Evolutionary conservation across 2,888 invertebrate species (phyloP).

Genomic region (Adelognathus sp.): DNA sequence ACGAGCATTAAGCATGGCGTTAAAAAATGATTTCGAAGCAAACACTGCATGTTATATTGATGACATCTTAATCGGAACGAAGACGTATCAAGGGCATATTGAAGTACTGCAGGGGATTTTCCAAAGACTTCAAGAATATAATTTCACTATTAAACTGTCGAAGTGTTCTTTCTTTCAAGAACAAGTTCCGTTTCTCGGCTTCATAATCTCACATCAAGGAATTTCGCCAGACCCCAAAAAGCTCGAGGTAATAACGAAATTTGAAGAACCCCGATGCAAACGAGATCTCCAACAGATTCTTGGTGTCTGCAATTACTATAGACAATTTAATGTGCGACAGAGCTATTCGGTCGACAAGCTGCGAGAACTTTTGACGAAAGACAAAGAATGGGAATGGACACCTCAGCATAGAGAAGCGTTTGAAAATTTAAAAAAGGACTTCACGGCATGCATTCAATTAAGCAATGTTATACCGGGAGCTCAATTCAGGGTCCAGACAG

Average conservation of each 20-base stretch:
- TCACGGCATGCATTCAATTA: conserved; percentile 41
- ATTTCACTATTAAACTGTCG: conserved; percentile 64
- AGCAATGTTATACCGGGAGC: conserved; percentile 34
- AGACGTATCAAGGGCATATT: conserved; percentile 58
- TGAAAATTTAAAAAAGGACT: conserved; percentile 1
- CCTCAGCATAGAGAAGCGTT: neutral
- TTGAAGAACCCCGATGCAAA: conserved; percentile 61
- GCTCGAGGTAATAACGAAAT: conserved; percentile 61
- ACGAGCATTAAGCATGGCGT: conserved; percentile 46
- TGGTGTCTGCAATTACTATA: conserved; percentile 36
- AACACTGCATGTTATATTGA: conserved; percentile 3
- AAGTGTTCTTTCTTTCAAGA: conserved; percentile 63
- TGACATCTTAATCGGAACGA: conserved; percentile 55
- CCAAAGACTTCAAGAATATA: conserved; percentile 39
- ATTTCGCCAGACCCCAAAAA: conserved; percentile 39
- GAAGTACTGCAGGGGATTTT: conserved; percentile 39
- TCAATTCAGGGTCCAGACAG: conserved; percentile 57
- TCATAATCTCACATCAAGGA: conserved; percentile 39
- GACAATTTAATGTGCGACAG: conserved; percentile 28
- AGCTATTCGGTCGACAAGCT: conserved; percentile 18
- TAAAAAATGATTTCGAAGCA: neutral
- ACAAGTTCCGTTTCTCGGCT: conserved; percentile 38
- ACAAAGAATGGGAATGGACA: conserved; percentile 4
- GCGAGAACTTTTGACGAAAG: conserved; percentile 42
- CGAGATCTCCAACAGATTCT: conserved; percentile 61